Percentiles rank a stretch among this genome's conserved stretches.
These are phyloP conservation scores for Cydia splendana DNA, from an alignment of 1,140 invertebrate species.

Conservation along the genomic window DNA sequence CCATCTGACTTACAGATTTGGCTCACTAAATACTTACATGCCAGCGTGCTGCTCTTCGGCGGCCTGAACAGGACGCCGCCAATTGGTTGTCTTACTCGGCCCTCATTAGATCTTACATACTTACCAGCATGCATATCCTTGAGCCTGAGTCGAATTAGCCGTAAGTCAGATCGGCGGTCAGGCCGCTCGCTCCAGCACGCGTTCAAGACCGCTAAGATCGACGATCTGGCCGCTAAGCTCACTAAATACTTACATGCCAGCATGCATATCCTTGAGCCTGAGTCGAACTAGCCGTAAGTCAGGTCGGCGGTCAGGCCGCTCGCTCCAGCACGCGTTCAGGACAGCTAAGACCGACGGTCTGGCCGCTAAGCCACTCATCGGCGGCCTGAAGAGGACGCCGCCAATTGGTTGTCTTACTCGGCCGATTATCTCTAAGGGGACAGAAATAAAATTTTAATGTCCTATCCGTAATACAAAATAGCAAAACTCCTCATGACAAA, in stretches of 20 bases:
- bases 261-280: conserved; percentile 88
- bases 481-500: too few species aligned
- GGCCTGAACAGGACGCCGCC: conserved; percentile 81
- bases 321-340: conserved; percentile 89
- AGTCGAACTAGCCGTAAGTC: conserved; percentile 86
- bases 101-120: too few species aligned
- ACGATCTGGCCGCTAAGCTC: conserved; percentile 80
- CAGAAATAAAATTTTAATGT: neutral
- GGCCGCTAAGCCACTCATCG: conserved; percentile 78
- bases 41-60: conserved; percentile 63
- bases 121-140: conserved; percentile 22
- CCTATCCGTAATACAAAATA: too few species aligned
- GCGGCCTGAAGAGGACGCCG: conserved; percentile 81
- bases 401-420: conserved; percentile 75
- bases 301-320: conserved; percentile 85
- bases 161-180: conserved; percentile 85
- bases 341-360: conserved; percentile 84
- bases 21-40: conserved; percentile 39
- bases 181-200: conserved; percentile 89
- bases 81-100: conserved; percentile 74
- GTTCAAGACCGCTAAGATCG: conserved; percentile 85
- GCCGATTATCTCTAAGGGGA: conserved; percentile 70
- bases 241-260: conserved; percentile 80
- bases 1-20: neutral
- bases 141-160: conserved; percentile 68